Evolutionary conservation across 2,113 vertebrate species (phyloP), one percentile per base, ranked within the genome.

Genomic region (Saguinus midas): DNA sequence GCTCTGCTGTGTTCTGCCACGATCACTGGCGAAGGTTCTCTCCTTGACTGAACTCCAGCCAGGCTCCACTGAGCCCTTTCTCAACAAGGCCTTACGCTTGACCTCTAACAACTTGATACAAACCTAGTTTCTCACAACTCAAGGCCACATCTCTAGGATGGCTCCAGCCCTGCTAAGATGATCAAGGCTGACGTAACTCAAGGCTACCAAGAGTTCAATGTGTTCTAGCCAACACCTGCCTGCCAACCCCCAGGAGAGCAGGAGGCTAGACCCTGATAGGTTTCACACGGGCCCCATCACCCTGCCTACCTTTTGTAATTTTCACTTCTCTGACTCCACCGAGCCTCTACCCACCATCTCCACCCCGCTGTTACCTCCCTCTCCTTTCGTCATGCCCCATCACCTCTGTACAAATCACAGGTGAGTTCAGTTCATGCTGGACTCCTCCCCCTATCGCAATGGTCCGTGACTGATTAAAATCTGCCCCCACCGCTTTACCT

Each of bases 231-330:
- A 10, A 45, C 21, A 32, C 29, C 87, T 17, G 55, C 21, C 40
- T 35, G 52, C 16, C 11, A 73, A 23, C 27, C 50, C 18, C 55
- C 5, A 37, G 3, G 0, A 76, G 40, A 40, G 27, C 18, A 35
- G 37, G 40, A 37, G 9, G 5, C 25, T 3, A 40, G 52, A 35
- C 14, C 58, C 45, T 8, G 1, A 40, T n/a, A 25, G 27, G 17
- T 27, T 32, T 35, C n/a, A 29, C n/a, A 0, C 1, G n/a, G 11
- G 32, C 35, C 10, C 10, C 21, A 25, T 4, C 16, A 61, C 2
- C n/a, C 48, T 21, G 32, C 35, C 14, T 23, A 27, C 7, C 52
- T 32, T 45, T 40, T 70, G 18, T 23, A 17, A 29, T 35, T 32
- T 29, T 50, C 76, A 37, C 45, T 80, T 13, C 55, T 40, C 43